These are phyloP conservation scores for Bombus huntii DNA, from an alignment of 1,140 invertebrate genomes.

Conservation along the genomic window DNA sequence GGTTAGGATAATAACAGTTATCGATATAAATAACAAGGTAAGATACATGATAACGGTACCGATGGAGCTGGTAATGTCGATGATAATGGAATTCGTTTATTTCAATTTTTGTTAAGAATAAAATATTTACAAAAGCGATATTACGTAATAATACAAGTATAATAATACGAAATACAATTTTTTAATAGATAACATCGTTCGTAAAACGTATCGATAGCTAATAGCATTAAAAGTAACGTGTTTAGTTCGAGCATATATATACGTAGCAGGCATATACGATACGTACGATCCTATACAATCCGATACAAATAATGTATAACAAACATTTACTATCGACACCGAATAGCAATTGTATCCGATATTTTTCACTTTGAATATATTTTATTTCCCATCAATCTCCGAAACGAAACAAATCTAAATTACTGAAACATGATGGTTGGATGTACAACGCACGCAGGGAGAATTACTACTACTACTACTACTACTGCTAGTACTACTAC, in stretches of 20 bases:
- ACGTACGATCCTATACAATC: background rate
- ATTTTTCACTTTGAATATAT: background rate
- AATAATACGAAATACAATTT: background rate
- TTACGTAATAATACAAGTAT: background rate
- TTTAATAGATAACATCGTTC: background rate
- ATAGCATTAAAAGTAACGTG: background rate
- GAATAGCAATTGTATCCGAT: background rate
- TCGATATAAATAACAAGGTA: background rate
- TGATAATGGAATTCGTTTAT: slow-evolving; percentile 10
- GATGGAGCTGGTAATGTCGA: background rate
- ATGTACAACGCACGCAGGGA: too few relatives aligned
- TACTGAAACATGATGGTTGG: background rate
- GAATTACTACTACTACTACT: too few relatives aligned
- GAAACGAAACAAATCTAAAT: background rate
- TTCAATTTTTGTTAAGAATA: background rate
- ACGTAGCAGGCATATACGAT: too few relatives aligned
- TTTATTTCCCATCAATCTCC: background rate
- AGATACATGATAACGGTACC: background rate
- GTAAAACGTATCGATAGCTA: background rate
- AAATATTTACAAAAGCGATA: slow-evolving; percentile 37
- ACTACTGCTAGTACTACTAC: too few relatives aligned
- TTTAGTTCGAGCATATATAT: background rate
- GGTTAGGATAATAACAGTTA: background rate
- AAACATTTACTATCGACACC: background rate
- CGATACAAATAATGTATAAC: background rate